These are phyloP conservation scores for Limonius californicus DNA, from an alignment of 1,140 invertebrate species.

Conservation along the genomic window DNA sequence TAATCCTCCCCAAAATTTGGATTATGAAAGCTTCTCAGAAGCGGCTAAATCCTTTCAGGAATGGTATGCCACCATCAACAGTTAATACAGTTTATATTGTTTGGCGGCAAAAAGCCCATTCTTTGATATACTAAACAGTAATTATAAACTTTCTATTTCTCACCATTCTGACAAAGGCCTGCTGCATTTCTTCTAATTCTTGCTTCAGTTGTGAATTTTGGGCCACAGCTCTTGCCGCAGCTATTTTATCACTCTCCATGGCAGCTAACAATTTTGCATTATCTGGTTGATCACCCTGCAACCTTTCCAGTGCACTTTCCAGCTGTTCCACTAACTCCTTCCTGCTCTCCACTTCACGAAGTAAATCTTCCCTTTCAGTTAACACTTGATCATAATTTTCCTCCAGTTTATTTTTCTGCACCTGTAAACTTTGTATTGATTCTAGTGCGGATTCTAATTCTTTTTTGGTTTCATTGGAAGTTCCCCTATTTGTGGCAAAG, in stretches of 20 bases:
- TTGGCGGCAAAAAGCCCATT: too few relatives aligned
- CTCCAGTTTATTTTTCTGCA: constrained; percentile 29
- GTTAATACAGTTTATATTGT: too few relatives aligned
- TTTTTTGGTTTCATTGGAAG: not conserved
- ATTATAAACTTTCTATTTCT: too few relatives aligned
- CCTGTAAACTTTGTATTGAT: constrained; percentile 19
- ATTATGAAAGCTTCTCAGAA: too few relatives aligned
- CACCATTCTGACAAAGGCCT: constrained; percentile 82
- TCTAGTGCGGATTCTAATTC: not conserved
- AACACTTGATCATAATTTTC: constrained; percentile 30
- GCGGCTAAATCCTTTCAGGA: too few relatives aligned
- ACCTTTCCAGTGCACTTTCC: constrained; percentile 54
- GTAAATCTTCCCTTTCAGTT: constrained; percentile 38
- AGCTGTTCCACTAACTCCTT: constrained; percentile 57
- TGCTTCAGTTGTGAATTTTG: constrained; percentile 91
- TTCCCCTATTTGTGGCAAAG: constrained; percentile 1
- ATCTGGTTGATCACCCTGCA: constrained; percentile 60
- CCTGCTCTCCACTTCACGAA: constrained; percentile 46
- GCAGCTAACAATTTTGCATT: constrained; percentile 69
- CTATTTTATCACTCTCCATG: constrained; percentile 91
- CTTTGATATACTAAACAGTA: too few relatives aligned
- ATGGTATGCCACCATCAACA: too few relatives aligned
- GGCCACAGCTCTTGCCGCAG: constrained; percentile 83
- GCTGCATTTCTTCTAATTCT: constrained; percentile 83
- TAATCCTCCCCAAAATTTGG: too few relatives aligned